Evolutionary conservation across 1,140 invertebrate genomes (phyloP).

Genomic region (Pachyrhynchus sulphureomaculatus): DNA sequence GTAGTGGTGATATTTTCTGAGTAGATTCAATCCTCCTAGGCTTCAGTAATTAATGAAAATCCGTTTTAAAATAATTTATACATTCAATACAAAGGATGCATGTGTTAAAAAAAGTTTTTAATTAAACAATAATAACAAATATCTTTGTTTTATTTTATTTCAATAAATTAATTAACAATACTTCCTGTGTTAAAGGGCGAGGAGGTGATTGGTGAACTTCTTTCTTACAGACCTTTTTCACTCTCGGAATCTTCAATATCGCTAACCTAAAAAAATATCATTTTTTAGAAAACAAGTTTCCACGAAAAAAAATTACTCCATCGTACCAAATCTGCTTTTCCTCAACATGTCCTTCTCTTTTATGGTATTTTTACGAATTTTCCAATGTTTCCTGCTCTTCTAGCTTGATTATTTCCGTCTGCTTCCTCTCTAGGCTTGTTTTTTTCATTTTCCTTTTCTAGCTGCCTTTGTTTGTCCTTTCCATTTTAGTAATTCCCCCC

Average conservation of each 20-base stretch:
- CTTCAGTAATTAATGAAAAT: no score
- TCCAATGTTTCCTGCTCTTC: conserved; percentile 63
- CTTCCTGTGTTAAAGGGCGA: conserved; percentile 48
- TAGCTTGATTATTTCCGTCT: conserved; percentile 63
- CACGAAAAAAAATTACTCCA: conserved; percentile 37
- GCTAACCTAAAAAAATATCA: conserved; percentile 43
- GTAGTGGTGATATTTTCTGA: no score
- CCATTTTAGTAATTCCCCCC: conserved; percentile 88
- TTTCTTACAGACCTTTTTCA: conserved; percentile 28
- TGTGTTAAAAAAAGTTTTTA: no score
- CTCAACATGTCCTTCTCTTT: conserved; percentile 47
- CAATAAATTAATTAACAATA: conserved; percentile 55
- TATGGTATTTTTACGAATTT: conserved; percentile 55
- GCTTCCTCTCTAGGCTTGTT: conserved; percentile 62
- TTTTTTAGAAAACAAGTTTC: neutral
- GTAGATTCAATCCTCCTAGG: no score
- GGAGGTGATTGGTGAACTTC: conserved; percentile 29
- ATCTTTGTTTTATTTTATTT: no score
- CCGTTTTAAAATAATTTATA: no score
- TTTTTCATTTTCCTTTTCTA: conserved; percentile 73
- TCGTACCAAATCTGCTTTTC: conserved; percentile 77
- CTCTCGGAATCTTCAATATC: conserved; percentile 47
- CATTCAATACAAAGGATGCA: no score
- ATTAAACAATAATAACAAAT: no score
- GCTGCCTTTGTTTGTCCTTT: conserved; percentile 89